Evolutionary conservation across 2,113 vertebrate species (phyloP).

Genomic region (Limnothrissa miodon): DNA sequence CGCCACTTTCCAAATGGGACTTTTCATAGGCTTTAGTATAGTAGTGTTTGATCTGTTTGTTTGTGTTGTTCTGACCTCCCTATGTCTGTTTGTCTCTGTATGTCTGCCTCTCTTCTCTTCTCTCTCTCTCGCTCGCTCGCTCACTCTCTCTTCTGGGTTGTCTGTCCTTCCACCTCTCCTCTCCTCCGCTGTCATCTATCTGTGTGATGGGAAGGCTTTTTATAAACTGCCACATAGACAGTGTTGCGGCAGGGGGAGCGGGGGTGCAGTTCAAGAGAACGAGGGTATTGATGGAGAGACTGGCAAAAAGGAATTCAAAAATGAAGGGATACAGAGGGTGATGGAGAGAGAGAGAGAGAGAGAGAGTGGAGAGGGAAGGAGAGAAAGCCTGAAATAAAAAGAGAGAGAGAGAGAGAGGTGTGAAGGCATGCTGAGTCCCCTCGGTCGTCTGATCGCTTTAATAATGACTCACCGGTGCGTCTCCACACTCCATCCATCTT

Average conservation of each 20-base stretch:
- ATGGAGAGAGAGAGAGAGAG: neutral
- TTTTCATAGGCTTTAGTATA: neutral
- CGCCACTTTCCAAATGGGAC: neutral
- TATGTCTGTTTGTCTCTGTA: neutral
- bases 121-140: too few species aligned
- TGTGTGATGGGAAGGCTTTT: neutral
- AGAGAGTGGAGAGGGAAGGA: too few species aligned
- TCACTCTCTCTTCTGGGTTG: neutral
- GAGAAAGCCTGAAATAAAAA: neutral
- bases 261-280: neutral
- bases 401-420: neutral
- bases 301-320: neutral
- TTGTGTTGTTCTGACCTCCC: constrained; percentile 1
- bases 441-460: constrained; percentile 14
- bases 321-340: neutral
- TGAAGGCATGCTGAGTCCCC: constrained; percentile 23
- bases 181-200: neutral
- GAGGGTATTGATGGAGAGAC: neutral
- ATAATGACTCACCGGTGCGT: constrained; percentile 23
- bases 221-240: neutral
- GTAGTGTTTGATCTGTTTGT: constrained; percentile 6
- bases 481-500: constrained; percentile 16
- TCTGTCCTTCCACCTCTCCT: neutral
- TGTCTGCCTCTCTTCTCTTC: neutral
- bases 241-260: neutral